Evolutionary conservation across 2,797 vertebrate genomes (phyloP).

Genomic region (Buphagus erythrorhynchus): DNA sequence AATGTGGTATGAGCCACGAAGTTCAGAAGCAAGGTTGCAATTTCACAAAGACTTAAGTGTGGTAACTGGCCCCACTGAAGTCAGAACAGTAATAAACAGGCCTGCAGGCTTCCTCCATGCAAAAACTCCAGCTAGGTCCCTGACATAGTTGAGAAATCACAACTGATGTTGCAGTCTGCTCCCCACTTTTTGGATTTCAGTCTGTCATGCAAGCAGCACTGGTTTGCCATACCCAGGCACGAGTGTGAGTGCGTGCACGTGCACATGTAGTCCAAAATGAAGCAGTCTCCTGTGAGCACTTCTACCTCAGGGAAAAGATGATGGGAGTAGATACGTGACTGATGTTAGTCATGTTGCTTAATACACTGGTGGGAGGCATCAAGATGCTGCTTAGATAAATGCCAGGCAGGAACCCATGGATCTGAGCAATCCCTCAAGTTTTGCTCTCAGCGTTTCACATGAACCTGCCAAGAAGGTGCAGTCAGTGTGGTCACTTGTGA

Average conservation of each 20-base stretch:
- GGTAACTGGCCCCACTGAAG: neutral
- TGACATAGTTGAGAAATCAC: neutral
- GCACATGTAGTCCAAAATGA: neutral
- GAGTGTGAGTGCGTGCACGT: neutral
- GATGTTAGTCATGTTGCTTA: conserved; percentile 39
- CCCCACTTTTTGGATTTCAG: neutral
- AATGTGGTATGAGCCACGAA: neutral
- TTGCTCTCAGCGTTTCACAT: neutral
- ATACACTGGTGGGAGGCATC: conserved; percentile 1
- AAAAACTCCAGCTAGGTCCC: neutral
- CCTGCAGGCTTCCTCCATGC: fast-evolving
- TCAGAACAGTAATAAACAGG: neutral
- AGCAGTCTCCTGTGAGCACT: neutral
- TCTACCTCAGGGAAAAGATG: conserved; percentile 8
- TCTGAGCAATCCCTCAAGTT: neutral
- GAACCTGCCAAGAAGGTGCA: neutral
- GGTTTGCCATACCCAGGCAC: neutral
- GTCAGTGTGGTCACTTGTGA: neutral
- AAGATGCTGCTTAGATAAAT: conserved; percentile 25
- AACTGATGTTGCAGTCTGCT: neutral
- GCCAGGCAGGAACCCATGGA: neutral
- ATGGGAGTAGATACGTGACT: conserved; percentile 5
- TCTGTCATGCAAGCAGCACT: neutral
- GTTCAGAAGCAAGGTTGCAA: neutral
- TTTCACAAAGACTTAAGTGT: neutral